phyloP scores from a whole-genome alignment of 2,113 vertebrate genomes.

The Nematolebias whitei region DNA sequence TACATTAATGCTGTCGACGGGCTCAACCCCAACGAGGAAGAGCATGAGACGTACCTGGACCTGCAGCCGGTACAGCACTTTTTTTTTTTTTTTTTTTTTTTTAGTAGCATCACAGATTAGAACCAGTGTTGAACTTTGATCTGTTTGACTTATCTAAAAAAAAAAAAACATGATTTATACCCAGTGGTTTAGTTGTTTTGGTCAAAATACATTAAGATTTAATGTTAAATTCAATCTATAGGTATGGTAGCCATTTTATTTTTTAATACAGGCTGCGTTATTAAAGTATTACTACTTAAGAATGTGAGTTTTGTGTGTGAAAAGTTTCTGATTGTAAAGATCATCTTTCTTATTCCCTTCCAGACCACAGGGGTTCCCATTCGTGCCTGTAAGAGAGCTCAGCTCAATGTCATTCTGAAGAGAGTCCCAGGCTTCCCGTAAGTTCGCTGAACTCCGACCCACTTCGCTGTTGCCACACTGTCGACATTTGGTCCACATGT shows the following conservation, averaged over 20 bases:
- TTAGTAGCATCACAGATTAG: not conserved
- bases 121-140: not conserved
- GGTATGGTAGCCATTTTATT: too few species aligned
- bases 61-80: constrained; percentile 87
- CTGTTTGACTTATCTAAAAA: not conserved
- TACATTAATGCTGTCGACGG: constrained; percentile 87
- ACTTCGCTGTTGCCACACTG: constrained; percentile 37
- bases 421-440: constrained; percentile 80
- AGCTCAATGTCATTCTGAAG: constrained; percentile 82
- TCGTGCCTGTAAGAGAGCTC: constrained; percentile 82
- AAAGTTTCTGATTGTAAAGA: not conserved
- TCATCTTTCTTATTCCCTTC: not conserved
- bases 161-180: not conserved
- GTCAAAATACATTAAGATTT: too few species aligned
- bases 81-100: too few species aligned
- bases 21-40: constrained; percentile 89
- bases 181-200: too few species aligned
- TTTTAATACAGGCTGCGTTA: not conserved
- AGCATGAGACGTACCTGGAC: constrained; percentile 94
- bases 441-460: constrained; percentile 60
- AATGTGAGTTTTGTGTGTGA: not conserved
- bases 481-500: constrained; percentile 19
- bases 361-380: constrained; percentile 82
- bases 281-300: not conserved
- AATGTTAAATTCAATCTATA: too few species aligned